Percentiles rank a stretch among this genome's conserved stretches.
These are phyloP conservation scores for Glaucomys volans DNA, from an alignment of 2,113 vertebrate genomes.

Conservation along the genomic window DNA sequence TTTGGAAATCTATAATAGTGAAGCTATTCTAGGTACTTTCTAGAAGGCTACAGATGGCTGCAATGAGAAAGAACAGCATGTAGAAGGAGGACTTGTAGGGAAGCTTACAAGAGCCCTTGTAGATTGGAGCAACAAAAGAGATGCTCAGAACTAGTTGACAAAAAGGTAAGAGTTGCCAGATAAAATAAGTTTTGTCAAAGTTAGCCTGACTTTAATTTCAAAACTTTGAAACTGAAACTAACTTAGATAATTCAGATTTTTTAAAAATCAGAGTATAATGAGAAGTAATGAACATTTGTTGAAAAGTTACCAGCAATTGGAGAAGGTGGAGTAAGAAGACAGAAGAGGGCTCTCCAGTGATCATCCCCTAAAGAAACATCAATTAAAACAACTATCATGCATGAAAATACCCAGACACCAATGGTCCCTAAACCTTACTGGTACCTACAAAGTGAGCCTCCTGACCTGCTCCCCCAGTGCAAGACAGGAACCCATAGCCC, in stretches of 20 bases:
- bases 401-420: not conserved
- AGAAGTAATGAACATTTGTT: not conserved
- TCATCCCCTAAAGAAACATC: not conserved
- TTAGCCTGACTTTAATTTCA: not conserved
- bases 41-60: not conserved
- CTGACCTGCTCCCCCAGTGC: not conserved
- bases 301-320: not conserved
- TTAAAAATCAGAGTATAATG: not conserved
- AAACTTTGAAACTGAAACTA: slow-evolving; percentile 2
- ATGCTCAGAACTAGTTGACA: not conserved
- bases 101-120: not conserved
- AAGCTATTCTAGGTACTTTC: not conserved
- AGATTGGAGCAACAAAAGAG: not conserved
- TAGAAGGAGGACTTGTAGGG: not conserved
- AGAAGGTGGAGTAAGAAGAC: too few relatives aligned
- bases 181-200: not conserved
- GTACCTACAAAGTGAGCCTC: not conserved
- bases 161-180: not conserved
- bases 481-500: not conserved
- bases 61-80: not conserved
- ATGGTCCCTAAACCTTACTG: not conserved
- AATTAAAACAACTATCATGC: too few relatives aligned
- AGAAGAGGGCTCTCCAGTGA: too few relatives aligned
- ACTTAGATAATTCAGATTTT: not conserved
- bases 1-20: not conserved